Evolutionary conservation across 2,797 vertebrate species (phyloP).

Genomic region (Heliangelus exortis): DNA sequence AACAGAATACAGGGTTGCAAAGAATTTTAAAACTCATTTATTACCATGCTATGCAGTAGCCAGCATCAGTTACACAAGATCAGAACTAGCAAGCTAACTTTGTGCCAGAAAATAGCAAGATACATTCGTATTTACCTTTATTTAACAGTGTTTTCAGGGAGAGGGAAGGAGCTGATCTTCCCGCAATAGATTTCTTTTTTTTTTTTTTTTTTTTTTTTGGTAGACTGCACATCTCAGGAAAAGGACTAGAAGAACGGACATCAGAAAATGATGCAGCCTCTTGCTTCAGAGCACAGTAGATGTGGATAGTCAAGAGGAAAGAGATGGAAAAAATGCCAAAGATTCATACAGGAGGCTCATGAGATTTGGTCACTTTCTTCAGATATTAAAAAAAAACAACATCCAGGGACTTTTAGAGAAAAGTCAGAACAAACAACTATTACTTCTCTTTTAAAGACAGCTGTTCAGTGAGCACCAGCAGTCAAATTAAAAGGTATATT

Average conservation of each 20-base stretch:
- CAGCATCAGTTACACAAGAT: background rate
- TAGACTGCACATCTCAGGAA: background rate
- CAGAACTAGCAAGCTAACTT: background rate
- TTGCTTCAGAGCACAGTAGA: background rate
- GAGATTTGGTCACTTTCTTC: constrained; percentile 13
- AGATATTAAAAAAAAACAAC: constrained; percentile 14
- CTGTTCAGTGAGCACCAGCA: background rate
- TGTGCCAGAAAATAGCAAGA: background rate
- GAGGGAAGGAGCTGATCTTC: background rate
- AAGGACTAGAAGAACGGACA: background rate
- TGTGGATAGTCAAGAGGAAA: background rate
- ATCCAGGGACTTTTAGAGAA: background rate
- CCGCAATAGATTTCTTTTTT: background rate
- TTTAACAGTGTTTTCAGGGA: background rate
- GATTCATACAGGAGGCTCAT: background rate
- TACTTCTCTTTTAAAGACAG: constrained; percentile 11
- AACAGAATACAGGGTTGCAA: background rate
- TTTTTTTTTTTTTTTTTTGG: background rate
- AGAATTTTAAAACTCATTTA: background rate
- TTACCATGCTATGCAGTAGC: background rate
- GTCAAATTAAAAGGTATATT: background rate
- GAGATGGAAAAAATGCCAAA: constrained; percentile 15
- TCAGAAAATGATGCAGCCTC: background rate
- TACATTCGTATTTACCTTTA: background rate
- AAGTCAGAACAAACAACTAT: background rate